Base-by-base conservation (phyloP, 2,113 vertebrate species). In the Falco punctatus region DNA sequence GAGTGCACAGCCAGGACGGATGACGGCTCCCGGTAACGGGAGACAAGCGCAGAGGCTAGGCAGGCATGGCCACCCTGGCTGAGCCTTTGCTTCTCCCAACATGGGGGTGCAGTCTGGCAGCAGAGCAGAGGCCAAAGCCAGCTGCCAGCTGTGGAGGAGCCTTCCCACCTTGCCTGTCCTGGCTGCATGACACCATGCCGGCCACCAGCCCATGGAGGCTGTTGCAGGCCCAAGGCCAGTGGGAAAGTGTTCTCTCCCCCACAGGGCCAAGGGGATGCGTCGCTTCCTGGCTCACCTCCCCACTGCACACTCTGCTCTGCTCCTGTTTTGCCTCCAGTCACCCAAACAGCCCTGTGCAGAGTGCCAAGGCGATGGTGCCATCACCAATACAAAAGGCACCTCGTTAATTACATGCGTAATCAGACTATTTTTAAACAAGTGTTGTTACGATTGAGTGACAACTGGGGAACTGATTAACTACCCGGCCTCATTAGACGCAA, bases 371-470 rank as follows among this genome's bases (percentile, higher is more conserved):
- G 1, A 6, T 5, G 1, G 49, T 21, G 65, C 46, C 74, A 5
- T 5, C 51, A 2, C 42, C 20, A 0, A 5, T 2, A 5, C 1
- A 24, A 30, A 26, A 10, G 54, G 49, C 17, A 38, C 38, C 38
- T 38, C 38, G 2, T 13, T 57, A 62, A 44, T 48, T 16, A 12
- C 55, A 3, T 2, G 8, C 55, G 35, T 55, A 11, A 27, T 14
- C 3, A 1, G 40, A 49, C 42, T 49, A 17, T 44, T 55, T 82
- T 27, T 38, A 42, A 55, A 10, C 13, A 13, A 16, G 48, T 1
- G 3, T 15, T 15, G 57, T 22, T 38, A 46, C 3, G 9, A 40
- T 13, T 9, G 70, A 62, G 69, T 5, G n/a, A 5, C 23, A 5
- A 6, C 55, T 5, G 49, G 5, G 2, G 48, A 58, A 46, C 10